These are phyloP conservation scores for Colletes latitarsis DNA, from an alignment of 1,140 invertebrate genomes.

Conservation along the genomic window DNA sequence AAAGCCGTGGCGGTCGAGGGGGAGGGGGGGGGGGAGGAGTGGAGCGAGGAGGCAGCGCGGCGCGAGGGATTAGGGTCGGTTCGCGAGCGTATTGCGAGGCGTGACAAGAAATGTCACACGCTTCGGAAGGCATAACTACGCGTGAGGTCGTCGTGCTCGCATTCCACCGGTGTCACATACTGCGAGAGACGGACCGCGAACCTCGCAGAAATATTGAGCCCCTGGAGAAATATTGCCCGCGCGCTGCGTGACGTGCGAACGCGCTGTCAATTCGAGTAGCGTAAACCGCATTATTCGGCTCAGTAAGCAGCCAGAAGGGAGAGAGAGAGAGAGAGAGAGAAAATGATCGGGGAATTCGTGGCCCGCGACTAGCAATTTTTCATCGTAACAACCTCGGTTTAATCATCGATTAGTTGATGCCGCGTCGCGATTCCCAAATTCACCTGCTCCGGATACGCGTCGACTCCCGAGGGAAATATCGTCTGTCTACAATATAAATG, in stretches of 20 bases:
- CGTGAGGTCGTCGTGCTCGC: slow-evolving; percentile 57
- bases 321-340: not conserved
- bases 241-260: slow-evolving; percentile 50
- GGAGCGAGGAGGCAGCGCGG: slow-evolving; percentile 52
- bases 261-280: slow-evolving; percentile 53
- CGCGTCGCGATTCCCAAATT: slow-evolving; percentile 38
- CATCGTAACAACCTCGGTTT: slow-evolving; percentile 39
- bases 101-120: slow-evolving; percentile 79
- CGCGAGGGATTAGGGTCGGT: slow-evolving; percentile 46
- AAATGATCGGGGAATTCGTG: slow-evolving; percentile 22
- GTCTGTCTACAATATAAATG: slow-evolving; percentile 30
- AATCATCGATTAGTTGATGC: slow-evolving; percentile 49
- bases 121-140: slow-evolving; percentile 71
- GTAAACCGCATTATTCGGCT: slow-evolving; percentile 51
- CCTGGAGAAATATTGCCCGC: slow-evolving; percentile 59
- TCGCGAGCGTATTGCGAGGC: slow-evolving; percentile 67
- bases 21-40: slow-evolving; percentile 45
- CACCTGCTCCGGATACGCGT: not conserved
- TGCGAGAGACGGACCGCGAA: slow-evolving; percentile 53
- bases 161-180: slow-evolving; percentile 60
- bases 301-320: slow-evolving; percentile 19
- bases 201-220: slow-evolving; percentile 59
- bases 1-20: slow-evolving; percentile 35
- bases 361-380: slow-evolving; percentile 30
- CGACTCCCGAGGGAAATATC: slow-evolving; percentile 35